phyloP scores from a whole-genome alignment of 2,797 vertebrate genomes.

The Allobates femoralis region DNA sequence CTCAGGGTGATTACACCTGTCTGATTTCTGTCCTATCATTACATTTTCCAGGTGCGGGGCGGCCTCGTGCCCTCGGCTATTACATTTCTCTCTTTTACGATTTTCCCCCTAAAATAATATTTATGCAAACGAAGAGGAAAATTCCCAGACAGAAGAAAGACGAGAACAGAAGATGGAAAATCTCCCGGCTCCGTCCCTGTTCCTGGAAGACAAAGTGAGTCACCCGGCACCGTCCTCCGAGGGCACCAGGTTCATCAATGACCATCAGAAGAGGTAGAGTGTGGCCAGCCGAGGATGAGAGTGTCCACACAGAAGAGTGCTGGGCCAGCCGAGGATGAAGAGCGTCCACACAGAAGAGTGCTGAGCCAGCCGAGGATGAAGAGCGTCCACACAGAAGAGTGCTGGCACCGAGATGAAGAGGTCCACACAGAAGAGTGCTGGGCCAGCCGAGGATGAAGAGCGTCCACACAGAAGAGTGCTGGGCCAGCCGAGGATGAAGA shows the following conservation, averaged over 20 bases:
- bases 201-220: neutral
- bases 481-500: too few species aligned
- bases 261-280: too few species aligned
- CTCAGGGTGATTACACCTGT: neutral
- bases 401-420: too few species aligned
- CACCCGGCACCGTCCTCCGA: neutral
- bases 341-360: too few species aligned
- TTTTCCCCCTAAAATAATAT: neutral
- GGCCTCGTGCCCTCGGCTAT: neutral
- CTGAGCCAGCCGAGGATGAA: too few species aligned
- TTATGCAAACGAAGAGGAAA: neutral
- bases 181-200: neutral
- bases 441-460: too few species aligned
- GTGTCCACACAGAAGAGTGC: too few species aligned
- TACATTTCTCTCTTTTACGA: neutral
- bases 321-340: too few species aligned
- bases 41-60: neutral
- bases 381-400: too few species aligned
- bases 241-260: neutral
- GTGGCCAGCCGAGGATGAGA: too few species aligned
- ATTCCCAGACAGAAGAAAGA: neutral
- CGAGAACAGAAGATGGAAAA: constrained; percentile 10
- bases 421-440: too few species aligned
- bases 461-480: too few species aligned
- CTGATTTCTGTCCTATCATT: neutral